A percentile compares a stretch with the other conserved stretches of the same genome.
Conservation (phyloP, 2,888 invertebrate species). For the Nemapogon koenigi region DNA sequence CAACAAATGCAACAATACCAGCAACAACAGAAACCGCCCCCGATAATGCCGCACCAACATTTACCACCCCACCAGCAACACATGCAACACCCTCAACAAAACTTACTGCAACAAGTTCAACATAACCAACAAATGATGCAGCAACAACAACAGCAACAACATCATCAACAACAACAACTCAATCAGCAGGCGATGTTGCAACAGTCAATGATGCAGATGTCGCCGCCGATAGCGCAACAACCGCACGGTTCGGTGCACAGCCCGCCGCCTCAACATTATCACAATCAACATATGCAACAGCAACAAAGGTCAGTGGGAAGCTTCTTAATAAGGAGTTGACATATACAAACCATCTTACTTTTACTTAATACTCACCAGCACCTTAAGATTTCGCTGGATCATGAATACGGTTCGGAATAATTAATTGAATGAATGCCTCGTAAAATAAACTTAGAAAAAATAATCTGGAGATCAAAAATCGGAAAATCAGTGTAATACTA, state of each 20-base stretch:
- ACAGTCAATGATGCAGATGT: constrained; percentile 16
- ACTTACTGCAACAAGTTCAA: constrained; percentile 22
- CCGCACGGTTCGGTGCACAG: constrained; percentile 22
- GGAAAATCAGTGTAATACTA: too few species aligned
- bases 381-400: too few species aligned
- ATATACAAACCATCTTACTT: too few species aligned
- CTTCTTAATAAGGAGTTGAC: neutral
- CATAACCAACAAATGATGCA: constrained; percentile 17
- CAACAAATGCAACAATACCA: constrained; percentile 33
- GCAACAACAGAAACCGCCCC: constrained; percentile 17
- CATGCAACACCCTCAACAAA: constrained; percentile 23
- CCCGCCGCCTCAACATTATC: constrained; percentile 19
- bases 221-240: too few species aligned
- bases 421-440: too few species aligned
- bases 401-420: too few species aligned
- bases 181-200: constrained; percentile 15
- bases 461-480: too few species aligned
- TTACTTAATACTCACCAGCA: too few species aligned
- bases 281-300: constrained; percentile 35
- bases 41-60: constrained; percentile 18
- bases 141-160: constrained; percentile 17
- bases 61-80: constrained; percentile 17
- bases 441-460: too few species aligned
- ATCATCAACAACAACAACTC: constrained; percentile 15
- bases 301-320: too few species aligned